Conservation (phyloP, 2,888 invertebrate genomes). For the Platycnemis pennipes region DNA sequence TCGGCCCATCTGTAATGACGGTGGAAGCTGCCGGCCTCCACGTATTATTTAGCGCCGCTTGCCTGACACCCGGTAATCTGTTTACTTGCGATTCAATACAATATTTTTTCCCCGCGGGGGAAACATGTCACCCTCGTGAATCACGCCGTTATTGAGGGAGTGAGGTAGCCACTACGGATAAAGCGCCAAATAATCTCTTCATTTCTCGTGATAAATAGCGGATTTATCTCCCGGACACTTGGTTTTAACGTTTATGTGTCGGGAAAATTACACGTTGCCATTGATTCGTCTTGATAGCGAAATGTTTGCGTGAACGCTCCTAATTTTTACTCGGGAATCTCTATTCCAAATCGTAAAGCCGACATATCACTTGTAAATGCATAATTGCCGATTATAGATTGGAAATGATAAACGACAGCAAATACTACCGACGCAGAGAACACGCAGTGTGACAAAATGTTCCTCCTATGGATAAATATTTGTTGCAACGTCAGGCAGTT, state of each 20-base stretch:
- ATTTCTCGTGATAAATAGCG: neutral
- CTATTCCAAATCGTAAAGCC: neutral
- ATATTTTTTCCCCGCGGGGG: slow-evolving; percentile 30
- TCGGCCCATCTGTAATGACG: slow-evolving; percentile 3
- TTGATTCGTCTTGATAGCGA: neutral
- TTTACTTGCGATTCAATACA: slow-evolving; percentile 42
- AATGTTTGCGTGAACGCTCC: neutral
- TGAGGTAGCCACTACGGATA: neutral
- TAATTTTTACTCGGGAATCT: neutral
- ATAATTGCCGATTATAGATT: neutral
- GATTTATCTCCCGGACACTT: neutral
- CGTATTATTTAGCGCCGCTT: slow-evolving; percentile 35
- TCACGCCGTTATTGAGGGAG: neutral
- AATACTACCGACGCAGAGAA: neutral
- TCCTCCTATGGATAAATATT: neutral
- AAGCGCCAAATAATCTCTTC: no score
- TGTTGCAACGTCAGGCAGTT: neutral
- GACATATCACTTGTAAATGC: neutral
- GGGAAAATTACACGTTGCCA: neutral
- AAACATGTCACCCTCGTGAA: neutral
- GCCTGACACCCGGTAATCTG: slow-evolving; percentile 47
- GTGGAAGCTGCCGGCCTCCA: neutral
- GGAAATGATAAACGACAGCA: neutral
- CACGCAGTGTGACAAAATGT: neutral
- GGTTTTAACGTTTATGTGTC: neutral